A percentile compares a stretch with the other conserved stretches of the same genome.
phyloP scores from a whole-genome alignment of 2,888 invertebrate species.

The Xanthia icteritia region DNA sequence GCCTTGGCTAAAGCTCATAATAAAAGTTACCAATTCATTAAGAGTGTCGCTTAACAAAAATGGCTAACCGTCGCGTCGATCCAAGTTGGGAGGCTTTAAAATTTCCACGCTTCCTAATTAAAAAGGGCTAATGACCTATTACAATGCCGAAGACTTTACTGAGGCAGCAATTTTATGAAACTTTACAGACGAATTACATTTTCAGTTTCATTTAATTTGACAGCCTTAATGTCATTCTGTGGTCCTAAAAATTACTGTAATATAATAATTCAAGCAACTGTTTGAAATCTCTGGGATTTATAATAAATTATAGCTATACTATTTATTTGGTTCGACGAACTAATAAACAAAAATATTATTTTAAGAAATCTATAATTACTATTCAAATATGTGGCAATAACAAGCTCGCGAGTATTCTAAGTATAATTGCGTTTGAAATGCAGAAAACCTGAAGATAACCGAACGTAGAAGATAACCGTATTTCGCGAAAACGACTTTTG shows the following conservation, averaged over 20 bases:
- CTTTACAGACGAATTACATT: not conserved
- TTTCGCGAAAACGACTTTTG: not conserved
- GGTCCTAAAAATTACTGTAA: slow-evolving; percentile 6
- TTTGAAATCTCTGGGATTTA: not conserved
- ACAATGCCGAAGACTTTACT: not conserved
- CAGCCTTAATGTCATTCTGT: not conserved
- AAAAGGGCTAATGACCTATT: slow-evolving; percentile 25
- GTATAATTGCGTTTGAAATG: not conserved
- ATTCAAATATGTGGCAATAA: not conserved
- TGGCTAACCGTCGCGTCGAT: not conserved
- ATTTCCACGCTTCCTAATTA: slow-evolving; percentile 1
- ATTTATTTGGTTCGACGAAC: not conserved
- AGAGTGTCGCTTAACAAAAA: not conserved
- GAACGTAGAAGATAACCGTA: too few species aligned
- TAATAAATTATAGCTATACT: not conserved
- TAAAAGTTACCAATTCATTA: not conserved
- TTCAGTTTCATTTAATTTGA: slow-evolving; percentile 6
- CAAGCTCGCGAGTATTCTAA: not conserved
- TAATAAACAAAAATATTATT: not conserved
- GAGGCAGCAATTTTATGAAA: not conserved
- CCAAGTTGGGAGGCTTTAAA: not conserved
- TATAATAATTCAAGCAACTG: not conserved
- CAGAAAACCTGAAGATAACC: too few species aligned
- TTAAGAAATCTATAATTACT: not conserved
- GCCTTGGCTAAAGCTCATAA: not conserved